These are phyloP conservation scores for Parelbella ahira DNA, from an alignment of 2,888 invertebrate species.

Conservation along the genomic window DNA sequence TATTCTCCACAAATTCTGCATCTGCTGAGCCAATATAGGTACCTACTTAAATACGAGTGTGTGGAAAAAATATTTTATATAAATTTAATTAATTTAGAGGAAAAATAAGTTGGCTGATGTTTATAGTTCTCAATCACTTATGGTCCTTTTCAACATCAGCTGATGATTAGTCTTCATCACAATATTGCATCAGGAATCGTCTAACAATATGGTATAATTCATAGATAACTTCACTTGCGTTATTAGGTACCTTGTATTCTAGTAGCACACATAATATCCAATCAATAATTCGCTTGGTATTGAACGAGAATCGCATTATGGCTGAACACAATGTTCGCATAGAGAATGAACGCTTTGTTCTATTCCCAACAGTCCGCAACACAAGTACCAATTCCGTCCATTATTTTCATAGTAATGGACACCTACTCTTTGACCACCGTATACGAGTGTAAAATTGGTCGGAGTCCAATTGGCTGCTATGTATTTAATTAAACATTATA, in stretches of 20 bases:
- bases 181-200: too few species aligned
- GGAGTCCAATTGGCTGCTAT: conserved; percentile 26
- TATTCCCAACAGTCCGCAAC: conserved; percentile 8
- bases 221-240: conserved; percentile 11
- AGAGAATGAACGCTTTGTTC: conserved; percentile 22
- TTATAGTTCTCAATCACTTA: too few species aligned
- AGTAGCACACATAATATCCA: conserved; percentile 18
- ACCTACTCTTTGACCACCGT: conserved; percentile 4
- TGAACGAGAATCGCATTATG: conserved; percentile 21
- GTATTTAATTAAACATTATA: conserved; percentile 28
- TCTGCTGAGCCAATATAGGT: too few species aligned
- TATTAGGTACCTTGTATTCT: conserved; percentile 19
- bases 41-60: too few species aligned
- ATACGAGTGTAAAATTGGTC: conserved; percentile 8
- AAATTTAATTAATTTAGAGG: too few species aligned
- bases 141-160: too few species aligned
- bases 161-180: too few species aligned
- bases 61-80: too few species aligned
- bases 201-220: conserved; percentile 6
- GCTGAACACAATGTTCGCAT: conserved; percentile 24
- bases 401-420: conserved; percentile 11
- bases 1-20: too few species aligned
- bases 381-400: conserved; percentile 5
- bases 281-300: conserved; percentile 23
- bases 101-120: too few species aligned